Base-by-base conservation (phyloP, 2,888 invertebrate genomes). In the Campaea margaritaria region DNA sequence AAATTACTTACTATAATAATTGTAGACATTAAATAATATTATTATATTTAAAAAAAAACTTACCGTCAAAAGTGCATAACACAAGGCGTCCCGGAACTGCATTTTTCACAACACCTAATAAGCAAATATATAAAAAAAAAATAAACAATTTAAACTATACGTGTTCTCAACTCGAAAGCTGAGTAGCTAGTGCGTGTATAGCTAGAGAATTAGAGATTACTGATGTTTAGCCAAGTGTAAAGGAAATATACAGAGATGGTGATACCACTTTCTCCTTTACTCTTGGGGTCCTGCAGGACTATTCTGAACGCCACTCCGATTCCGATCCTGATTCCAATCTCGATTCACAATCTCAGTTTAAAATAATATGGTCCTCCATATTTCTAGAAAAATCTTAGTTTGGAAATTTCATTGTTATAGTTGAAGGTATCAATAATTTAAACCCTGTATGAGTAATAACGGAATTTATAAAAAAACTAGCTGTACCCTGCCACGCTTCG, bases 51-150 rank as follows among this genome's bases (percentile, higher is more conserved):
- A 21, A 21, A 21, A 21, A 5, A 3, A 5, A 83, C 89, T 87
- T 58, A 91, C 90, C 82, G 72, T 79, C 59, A 90, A 76, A 64
- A 89, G 55, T 31, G 78, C 72, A 73, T 73, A 88, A 76, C 81
- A 83, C 58, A 83, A 68, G 16, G 75, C 62, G 62, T 82, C 78
- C 38, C 70, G 55, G 2, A 85, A 69, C 79, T 79, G 79, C 90
- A 91, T 90, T 64, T 69, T n/a, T 83, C 75, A 78, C 76, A 70
- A 65, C 76, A 76, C 76, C 58, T 16, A 10, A 21, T 39, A 43
- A 28, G 13, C 45, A 31, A 38, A 16, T 11, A 49, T 28, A 64
- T 14, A 39, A 14, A 39, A 39, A 39, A 39, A 39, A 39, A 39
- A 2, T 14, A 39, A 39, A n/a, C n/a, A n/a, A n/a, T n/a, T 39